Evolutionary conservation across 2,113 vertebrate species (phyloP).

Genomic region (Pterophyllum scalare): DNA sequence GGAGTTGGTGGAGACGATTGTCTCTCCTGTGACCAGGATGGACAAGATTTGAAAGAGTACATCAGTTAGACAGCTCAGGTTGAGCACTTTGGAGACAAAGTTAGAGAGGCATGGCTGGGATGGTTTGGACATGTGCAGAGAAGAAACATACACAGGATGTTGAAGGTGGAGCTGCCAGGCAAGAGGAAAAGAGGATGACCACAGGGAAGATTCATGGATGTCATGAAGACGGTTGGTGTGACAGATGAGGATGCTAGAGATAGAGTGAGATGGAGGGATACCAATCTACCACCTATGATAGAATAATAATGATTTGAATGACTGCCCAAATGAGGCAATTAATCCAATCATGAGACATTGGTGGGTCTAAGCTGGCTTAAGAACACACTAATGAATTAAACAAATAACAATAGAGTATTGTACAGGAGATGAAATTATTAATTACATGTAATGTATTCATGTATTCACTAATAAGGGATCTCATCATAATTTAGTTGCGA

Average conservation of each 20-base stretch:
- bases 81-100: neutral
- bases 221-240: neutral
- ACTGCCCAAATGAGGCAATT: slow-evolving; percentile 27
- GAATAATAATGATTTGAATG: slow-evolving; percentile 7
- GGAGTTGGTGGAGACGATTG: neutral
- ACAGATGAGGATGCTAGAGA: neutral
- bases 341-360: slow-evolving; percentile 34
- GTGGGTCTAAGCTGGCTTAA: slow-evolving; percentile 52
- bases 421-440: slow-evolving; percentile 28
- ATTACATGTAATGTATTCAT: slow-evolving; percentile 48
- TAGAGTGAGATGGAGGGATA: neutral
- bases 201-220: neutral
- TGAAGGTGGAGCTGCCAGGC: rapidly evolving
- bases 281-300: neutral
- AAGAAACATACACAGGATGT: no score
- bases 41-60: neutral
- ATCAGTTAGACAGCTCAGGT: neutral
- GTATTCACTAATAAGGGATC: slow-evolving; percentile 55
- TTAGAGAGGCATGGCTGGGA: neutral
- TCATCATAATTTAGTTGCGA: slow-evolving; percentile 54
- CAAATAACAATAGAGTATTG: slow-evolving; percentile 46
- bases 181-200: neutral
- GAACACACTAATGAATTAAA: slow-evolving; percentile 57
- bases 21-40: neutral
- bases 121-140: neutral